Evolutionary conservation across 1,140 invertebrate species (phyloP).

Genomic region (Scaptomyza graminum): DNA sequence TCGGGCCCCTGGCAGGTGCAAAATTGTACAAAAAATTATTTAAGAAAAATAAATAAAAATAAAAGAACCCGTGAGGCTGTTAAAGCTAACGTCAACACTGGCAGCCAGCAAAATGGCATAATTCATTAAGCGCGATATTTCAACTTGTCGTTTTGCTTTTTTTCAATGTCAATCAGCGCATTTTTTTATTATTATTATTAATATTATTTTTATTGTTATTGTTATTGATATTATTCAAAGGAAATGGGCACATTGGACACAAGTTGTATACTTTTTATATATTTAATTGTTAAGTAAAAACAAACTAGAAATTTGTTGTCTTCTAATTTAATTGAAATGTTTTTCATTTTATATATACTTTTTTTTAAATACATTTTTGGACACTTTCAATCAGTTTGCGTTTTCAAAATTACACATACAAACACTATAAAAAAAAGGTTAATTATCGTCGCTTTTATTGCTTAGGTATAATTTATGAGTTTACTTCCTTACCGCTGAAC

Average conservation of each 20-base stretch:
- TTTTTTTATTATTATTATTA: not conserved
- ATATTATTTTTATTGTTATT: not conserved
- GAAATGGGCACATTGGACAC: too few species aligned
- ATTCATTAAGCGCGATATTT: constrained; percentile 76
- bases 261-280: too few species aligned
- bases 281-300: too few species aligned
- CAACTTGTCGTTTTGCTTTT: constrained; percentile 30
- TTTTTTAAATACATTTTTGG: too few species aligned
- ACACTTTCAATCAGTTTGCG: too few species aligned
- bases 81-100: constrained; percentile 42
- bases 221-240: not conserved
- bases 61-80: too few species aligned
- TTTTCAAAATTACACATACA: too few species aligned
- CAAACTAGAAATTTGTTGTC: too few species aligned
- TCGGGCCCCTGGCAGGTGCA: constrained; percentile 52
- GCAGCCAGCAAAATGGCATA: constrained; percentile 68
- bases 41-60: constrained; percentile 1
- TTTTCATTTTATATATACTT: too few species aligned
- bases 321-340: too few species aligned
- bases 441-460: too few species aligned
- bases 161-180: constrained; percentile 52
- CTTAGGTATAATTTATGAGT: constrained; percentile 8
- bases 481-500: constrained; percentile 69
- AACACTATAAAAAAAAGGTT: not conserved
- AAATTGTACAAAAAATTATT: constrained; percentile 58